Evolutionary conservation across 2,113 vertebrate species (phyloP), one percentile per base, ranked within the genome.

Genomic region (Smithornis capensis): DNA sequence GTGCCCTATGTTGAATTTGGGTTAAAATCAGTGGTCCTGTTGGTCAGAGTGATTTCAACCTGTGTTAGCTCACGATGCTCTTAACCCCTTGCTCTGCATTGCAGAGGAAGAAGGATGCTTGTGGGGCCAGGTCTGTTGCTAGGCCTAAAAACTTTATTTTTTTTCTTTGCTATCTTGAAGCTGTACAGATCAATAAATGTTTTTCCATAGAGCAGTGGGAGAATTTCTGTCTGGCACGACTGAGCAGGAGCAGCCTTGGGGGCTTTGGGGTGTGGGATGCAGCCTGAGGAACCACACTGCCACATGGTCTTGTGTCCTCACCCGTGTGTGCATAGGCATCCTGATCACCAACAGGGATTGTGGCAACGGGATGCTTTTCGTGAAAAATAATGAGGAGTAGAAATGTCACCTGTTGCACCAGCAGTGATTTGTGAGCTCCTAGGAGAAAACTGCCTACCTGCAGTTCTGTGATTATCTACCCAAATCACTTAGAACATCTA

Each of bases 311-410:
- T 0, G 4, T 62, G 33, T 56, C 19, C 21, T 63, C 6, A 0
- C 42, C 65, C 35, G 0, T 2, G 88, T 78, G 55, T 40, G 63
- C 38, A 5, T 6, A 5, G 47, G 31, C 31, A 49, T 69, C 49
- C 44, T 9, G 53, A 7, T 4, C 1, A 3, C 35, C 0, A 0
- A 1, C 23, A 45, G 71, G 53, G 25, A 37, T 31, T 0, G 0
- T 3, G 25, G 3, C 31, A 16, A 44, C 1, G 2, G 14, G 3
- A 33, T 45, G 50, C 35, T 50, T 7, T 8, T 5, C 10, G 6
- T 59, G 2, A 33, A 47, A 23, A 69, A 33, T 4, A 9, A 4
- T 4, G 3, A 8, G 28, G 53, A 42, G 14, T 21, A 4, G 38
- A 14, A 60, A 24, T 0, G 0, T 73, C 45, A 94, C 94, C 64